Conservation (phyloP, 2,113 vertebrate species). For the Crotophaga sulcirostris region DNA sequence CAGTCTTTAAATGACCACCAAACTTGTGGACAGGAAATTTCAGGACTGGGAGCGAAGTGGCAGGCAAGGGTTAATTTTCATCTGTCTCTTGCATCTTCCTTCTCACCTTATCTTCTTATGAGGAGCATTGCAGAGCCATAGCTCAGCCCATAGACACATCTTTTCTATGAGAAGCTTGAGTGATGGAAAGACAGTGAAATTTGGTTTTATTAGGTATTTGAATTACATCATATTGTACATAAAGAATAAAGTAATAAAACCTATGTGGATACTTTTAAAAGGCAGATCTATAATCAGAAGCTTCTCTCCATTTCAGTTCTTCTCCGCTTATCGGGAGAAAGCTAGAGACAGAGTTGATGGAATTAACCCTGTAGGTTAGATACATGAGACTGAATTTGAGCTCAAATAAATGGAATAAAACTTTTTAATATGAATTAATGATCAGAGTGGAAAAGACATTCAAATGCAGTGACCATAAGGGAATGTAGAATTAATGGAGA, state of each 20-base stretch:
- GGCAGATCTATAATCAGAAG: neutral
- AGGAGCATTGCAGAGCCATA: neutral
- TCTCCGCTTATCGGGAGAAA: neutral
- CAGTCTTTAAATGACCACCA: neutral
- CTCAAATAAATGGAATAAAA: neutral
- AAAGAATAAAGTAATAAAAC: neutral
- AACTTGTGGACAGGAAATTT: neutral
- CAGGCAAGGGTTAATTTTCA: neutral
- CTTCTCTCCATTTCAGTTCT: neutral
- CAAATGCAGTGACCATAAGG: neutral
- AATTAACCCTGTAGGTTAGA: neutral
- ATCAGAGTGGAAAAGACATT: neutral
- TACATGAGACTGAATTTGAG: neutral
- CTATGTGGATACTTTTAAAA: neutral
- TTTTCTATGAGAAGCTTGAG: neutral
- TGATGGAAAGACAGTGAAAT: neutral
- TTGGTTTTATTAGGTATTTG: neutral
- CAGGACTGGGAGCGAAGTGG: neutral
- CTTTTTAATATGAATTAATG: neutral
- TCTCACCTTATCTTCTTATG: neutral
- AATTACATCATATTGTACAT: neutral
- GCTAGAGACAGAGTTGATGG: neutral
- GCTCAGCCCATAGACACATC: neutral
- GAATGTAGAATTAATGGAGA: neutral
- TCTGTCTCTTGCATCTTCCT: neutral